phyloP scores from a whole-genome alignment of 2,113 vertebrate species.

The Cyrtonyx montezumae region DNA sequence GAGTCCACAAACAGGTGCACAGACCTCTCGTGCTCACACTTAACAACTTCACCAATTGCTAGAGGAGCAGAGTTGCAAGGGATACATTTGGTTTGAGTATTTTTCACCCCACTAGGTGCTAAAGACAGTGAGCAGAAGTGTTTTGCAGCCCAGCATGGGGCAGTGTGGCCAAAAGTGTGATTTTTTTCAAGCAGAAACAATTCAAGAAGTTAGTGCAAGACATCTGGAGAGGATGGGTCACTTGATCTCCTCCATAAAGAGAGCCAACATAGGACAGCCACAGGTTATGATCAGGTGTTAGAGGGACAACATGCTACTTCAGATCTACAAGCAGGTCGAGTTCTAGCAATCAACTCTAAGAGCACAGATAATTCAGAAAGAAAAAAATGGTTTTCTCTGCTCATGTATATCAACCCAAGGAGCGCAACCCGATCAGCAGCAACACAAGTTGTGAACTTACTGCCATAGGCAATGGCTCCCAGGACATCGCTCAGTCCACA shows the following conservation, averaged over 20 bases:
- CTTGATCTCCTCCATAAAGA: background rate
- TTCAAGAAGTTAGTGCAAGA: background rate
- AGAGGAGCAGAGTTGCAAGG: background rate
- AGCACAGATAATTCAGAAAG: background rate
- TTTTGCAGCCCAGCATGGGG: background rate
- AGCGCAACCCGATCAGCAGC: background rate
- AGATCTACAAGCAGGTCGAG: background rate
- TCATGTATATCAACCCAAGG: background rate
- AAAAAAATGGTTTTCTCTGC: background rate
- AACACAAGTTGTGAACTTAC: constrained; percentile 78
- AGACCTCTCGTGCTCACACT: constrained; percentile 93
- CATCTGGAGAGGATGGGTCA: accelerated
- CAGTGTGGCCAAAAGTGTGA: accelerated
- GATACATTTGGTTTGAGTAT: accelerated
- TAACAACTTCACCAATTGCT: constrained; percentile 90
- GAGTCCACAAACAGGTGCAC: constrained; percentile 96
- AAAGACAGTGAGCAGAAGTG: background rate
- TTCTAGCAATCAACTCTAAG: background rate
- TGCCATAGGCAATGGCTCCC: constrained; percentile 83
- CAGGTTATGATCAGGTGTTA: background rate
- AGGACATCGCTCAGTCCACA: constrained; percentile 87
- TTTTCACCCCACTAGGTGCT: background rate
- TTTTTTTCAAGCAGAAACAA: background rate
- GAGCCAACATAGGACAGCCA: background rate
- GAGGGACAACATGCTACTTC: background rate